Percentiles rank a stretch among this genome's conserved stretches.
These are phyloP conservation scores for Heteromormyrus szaboi DNA, from an alignment of 2,797 vertebrate genomes.

Conservation along the genomic window DNA sequence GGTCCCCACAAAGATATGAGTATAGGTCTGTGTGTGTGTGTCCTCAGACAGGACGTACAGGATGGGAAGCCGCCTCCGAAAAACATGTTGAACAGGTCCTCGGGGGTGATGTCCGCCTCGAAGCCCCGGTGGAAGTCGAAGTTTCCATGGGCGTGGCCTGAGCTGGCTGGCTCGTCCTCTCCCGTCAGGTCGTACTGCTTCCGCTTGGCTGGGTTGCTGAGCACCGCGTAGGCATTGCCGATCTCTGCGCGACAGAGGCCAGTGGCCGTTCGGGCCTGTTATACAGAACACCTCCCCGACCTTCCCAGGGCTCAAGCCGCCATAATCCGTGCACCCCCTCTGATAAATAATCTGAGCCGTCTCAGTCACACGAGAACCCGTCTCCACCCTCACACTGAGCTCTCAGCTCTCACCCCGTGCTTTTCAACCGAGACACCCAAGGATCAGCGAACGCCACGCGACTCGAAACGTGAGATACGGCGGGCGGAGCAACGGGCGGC, in stretches of 20 bases:
- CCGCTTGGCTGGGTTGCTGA: constrained; percentile 89
- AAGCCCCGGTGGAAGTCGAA: constrained; percentile 93
- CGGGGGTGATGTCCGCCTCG: constrained; percentile 93
- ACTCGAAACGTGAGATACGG: not conserved
- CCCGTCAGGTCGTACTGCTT: constrained; percentile 89
- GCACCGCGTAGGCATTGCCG: constrained; percentile 88
- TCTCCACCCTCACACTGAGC: not conserved
- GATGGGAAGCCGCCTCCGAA: constrained; percentile 92
- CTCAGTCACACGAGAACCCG: not conserved
- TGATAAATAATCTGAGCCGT: not conserved
- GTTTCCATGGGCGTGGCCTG: constrained; percentile 71
- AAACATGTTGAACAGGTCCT: constrained; percentile 99
- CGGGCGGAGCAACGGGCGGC: not conserved
- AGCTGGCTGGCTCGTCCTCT: constrained; percentile 75
- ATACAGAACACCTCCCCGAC: not conserved
- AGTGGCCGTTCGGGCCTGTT: not conserved
- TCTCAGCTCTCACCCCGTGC: not conserved
- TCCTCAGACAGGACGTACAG: constrained; percentile 59
- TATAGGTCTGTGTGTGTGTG: not conserved
- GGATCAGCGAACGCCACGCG: not conserved
- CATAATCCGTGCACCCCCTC: not conserved
- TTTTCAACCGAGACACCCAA: not conserved
- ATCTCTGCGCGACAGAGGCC: constrained; percentile 67
- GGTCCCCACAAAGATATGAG: not conserved
- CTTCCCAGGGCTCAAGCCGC: not conserved